Evolutionary conservation across 2,113 vertebrate genomes (phyloP), one percentile per base, ranked within the genome.

Genomic region (Pterocles orientalis): DNA sequence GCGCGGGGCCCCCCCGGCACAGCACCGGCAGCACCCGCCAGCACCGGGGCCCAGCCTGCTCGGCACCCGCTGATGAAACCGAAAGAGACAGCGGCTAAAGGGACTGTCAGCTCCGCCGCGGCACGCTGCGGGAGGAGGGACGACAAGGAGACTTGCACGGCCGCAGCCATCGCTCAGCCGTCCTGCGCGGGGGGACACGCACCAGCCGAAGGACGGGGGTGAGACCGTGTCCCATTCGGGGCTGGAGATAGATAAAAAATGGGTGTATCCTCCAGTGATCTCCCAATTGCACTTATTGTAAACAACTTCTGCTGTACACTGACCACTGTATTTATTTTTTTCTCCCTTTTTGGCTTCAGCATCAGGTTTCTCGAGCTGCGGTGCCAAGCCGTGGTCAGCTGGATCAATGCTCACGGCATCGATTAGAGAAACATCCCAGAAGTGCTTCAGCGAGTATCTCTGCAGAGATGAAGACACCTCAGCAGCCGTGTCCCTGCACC

Each of bases 171-270:
- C 3, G 1, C 65, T 82, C 61, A 28, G 23, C 87, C 19, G 0
- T 36, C 81, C 51, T 70, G 77, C 88, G 69, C 0, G 1, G n/a
- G 61, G 41, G 17, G 10, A 50, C 19, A 45, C 34, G 56, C 0
- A 0, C 25, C 39, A 25, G 53, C 47, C 26, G 2, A 45, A 33
- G 47, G 54, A 66, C 0, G 0, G 66, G 56, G 68, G 33, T 0
- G 1, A 0, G 16, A 23, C 12, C 4, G 18, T 2, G 12, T 45
- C 56, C 61, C 51, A 0, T 1, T 4, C 9, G 76, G 48, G 58
- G 51, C 34, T 25, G 24, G 41, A 41, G 41, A 41, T 14, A 41
- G 41, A 41, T 14, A 13, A 41, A 41, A 41, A 41, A 41, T 41
- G 41, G 41, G 41, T 14, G 41, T 41, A 31, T 87, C 62, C 69